Evolutionary conservation across 2,797 vertebrate species (phyloP).

Genomic region (Peromyscus eremicus): DNA sequence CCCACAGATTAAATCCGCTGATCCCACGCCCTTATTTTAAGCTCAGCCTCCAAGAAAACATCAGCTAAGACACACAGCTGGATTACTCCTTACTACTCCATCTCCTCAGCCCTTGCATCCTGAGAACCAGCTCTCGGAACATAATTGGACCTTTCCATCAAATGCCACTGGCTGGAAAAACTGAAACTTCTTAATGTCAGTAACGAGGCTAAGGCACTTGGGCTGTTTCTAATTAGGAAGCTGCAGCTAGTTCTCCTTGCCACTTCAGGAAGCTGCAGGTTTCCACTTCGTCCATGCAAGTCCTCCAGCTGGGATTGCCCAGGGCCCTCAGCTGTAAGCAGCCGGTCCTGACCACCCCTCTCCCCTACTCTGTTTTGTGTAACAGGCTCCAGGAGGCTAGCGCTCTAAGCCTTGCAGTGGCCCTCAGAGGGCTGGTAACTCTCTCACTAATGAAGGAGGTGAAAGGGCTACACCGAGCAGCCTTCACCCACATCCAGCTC

Average conservation of each 20-base stretch:
- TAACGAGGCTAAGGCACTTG: background rate
- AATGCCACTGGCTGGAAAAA: background rate
- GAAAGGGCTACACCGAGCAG: slow-evolving; percentile 69
- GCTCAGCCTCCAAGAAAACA: background rate
- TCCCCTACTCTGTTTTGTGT: slow-evolving; percentile 74
- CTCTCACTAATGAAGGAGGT: slow-evolving; percentile 80
- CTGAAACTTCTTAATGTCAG: background rate
- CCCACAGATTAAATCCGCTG: background rate
- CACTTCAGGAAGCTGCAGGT: background rate
- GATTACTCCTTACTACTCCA: background rate
- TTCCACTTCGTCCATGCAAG: background rate
- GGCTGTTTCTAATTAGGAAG: background rate
- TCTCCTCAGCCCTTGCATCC: background rate
- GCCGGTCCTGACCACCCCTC: slow-evolving; percentile 70
- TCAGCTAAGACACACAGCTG: background rate
- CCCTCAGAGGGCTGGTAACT: slow-evolving; percentile 68
- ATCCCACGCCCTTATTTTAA: background rate
- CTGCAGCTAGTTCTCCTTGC: background rate
- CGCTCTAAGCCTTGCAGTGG: slow-evolving; percentile 54
- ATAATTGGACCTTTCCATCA: background rate
- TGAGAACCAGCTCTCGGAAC: background rate
- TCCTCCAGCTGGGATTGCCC: background rate
- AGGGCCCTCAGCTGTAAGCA: slow-evolving; percentile 46
- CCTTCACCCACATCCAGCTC: slow-evolving; percentile 58
- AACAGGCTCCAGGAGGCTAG: slow-evolving; percentile 78